Evolutionary conservation across 2,888 invertebrate species (phyloP).

Genomic region (Ichneumoninae sp.): DNA sequence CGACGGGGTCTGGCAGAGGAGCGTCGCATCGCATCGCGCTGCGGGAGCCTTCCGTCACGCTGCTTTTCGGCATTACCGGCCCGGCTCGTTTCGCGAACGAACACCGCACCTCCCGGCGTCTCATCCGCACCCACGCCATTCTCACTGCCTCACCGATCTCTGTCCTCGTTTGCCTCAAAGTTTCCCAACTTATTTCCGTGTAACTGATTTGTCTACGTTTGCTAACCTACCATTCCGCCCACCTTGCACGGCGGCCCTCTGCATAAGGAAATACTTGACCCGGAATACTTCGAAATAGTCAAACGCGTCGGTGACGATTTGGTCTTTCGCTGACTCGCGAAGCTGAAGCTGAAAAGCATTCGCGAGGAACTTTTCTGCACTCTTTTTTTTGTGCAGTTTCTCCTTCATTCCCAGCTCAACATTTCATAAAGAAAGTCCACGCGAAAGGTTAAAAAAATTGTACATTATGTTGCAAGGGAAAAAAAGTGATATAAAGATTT

Average conservation of each 20-base stretch:
- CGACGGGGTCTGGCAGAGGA: slow-evolving; percentile 53
- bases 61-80: slow-evolving; percentile 65
- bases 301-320: not conserved
- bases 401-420: not conserved
- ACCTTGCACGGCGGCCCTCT: not conserved
- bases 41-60: slow-evolving; percentile 71
- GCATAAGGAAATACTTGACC: not conserved
- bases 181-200: slow-evolving; percentile 63
- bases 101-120: slow-evolving; percentile 21
- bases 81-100: slow-evolving; percentile 48
- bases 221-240: not conserved
- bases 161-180: slow-evolving; percentile 44
- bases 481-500: too few species aligned
- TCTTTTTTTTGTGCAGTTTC: not conserved
- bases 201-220: slow-evolving; percentile 61
- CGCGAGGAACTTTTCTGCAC: not conserved
- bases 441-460: too few species aligned
- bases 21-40: slow-evolving; percentile 66
- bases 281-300: not conserved
- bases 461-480: too few species aligned
- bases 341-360: not conserved
- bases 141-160: slow-evolving; percentile 21
- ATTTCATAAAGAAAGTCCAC: too few species aligned
- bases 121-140: slow-evolving; percentile 27
- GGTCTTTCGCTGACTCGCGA: not conserved